phyloP scores from a whole-genome alignment of 2,888 invertebrate genomes.

The Drosophila mercatorum region DNA sequence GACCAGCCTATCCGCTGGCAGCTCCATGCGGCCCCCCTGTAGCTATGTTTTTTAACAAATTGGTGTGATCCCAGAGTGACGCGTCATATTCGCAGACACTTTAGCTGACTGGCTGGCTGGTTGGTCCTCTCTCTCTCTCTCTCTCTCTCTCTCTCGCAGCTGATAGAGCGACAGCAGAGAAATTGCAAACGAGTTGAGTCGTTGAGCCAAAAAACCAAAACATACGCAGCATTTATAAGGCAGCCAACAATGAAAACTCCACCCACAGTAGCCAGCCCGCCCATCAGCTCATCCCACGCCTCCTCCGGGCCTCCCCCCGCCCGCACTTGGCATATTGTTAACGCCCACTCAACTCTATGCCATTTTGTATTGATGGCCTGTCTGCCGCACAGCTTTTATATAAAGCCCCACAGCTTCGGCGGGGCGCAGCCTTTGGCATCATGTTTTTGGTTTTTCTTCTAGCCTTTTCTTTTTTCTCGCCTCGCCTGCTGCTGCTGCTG shows the following conservation, averaged over 20 bases:
- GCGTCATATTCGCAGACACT: constrained; percentile 78
- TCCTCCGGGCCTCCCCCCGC: neutral
- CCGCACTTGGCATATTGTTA: constrained; percentile 66
- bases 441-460: constrained; percentile 65
- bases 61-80: constrained; percentile 81
- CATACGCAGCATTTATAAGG: constrained; percentile 79
- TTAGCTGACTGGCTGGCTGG: constrained; percentile 60
- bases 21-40: constrained; percentile 13
- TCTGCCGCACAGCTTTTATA: constrained; percentile 81
- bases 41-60: constrained; percentile 75
- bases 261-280: neutral
- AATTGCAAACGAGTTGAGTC: constrained; percentile 80
- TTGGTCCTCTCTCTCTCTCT: constrained; percentile 12
- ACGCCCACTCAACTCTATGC: constrained; percentile 80
- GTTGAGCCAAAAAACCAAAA: constrained; percentile 80
- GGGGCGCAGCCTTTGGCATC: constrained; percentile 76
- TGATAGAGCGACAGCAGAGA: constrained; percentile 77
- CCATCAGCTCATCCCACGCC: neutral
- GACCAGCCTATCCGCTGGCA: constrained; percentile 64
- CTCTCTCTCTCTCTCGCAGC: constrained; percentile 19
- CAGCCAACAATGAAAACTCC: constrained; percentile 69
- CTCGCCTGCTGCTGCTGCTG: constrained; percentile 13
- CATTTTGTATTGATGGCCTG: constrained; percentile 80
- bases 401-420: constrained; percentile 73
- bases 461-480: constrained; percentile 26